These are phyloP conservation scores for Aspidapion aeneum DNA, from an alignment of 2,888 invertebrate genomes.

Conservation along the genomic window DNA sequence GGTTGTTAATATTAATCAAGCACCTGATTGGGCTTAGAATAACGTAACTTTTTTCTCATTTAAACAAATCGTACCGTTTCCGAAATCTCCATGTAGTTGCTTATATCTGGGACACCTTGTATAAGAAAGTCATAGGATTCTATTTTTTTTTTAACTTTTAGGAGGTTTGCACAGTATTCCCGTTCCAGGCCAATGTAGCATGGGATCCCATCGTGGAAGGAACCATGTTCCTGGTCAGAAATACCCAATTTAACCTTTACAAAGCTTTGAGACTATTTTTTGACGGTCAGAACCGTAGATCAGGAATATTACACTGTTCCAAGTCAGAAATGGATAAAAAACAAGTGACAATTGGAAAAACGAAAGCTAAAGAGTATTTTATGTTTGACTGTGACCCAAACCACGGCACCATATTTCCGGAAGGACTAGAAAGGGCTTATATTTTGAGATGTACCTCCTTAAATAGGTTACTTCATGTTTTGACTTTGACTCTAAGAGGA, in stretches of 20 bases:
- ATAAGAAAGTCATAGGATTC: too few species aligned
- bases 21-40: too few species aligned
- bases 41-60: too few species aligned
- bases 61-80: too few species aligned
- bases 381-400: conserved; percentile 64
- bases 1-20: too few species aligned
- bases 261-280: conserved; percentile 61
- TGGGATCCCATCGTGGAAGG: conserved; percentile 58
- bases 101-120: too few species aligned
- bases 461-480: conserved; percentile 57
- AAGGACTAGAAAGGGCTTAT: conserved; percentile 53
- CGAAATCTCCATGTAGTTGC: too few species aligned
- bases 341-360: conserved; percentile 43
- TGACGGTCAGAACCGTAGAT: conserved; percentile 47
- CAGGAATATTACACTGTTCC: conserved; percentile 55
- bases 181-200: conserved; percentile 55
- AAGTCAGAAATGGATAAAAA: conserved; percentile 45
- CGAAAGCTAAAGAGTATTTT: conserved; percentile 54
- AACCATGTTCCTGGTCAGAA: conserved; percentile 56
- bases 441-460: conserved; percentile 49
- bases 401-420: conserved; percentile 59
- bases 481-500: conserved; percentile 55
- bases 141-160: too few species aligned
- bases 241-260: conserved; percentile 59
- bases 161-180: conserved; percentile 54